Base-by-base conservation (phyloP, 2,888 invertebrate species). In the Adelphocoris suturalis region DNA sequence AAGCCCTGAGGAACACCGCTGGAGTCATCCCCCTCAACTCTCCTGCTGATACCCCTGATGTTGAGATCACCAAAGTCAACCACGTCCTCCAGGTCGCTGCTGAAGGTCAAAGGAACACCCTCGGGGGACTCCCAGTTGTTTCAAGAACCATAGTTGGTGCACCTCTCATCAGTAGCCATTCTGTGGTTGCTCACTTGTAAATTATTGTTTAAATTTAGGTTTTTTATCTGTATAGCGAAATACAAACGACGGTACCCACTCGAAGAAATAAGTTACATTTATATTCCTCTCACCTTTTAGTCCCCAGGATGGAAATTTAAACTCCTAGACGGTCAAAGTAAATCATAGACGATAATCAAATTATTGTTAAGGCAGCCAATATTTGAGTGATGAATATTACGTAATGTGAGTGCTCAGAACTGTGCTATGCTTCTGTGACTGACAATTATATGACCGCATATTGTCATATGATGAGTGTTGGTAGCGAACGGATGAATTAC, bases 1-100 rank as follows among this genome's bases (percentile, higher is more conserved):
- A 91, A 88, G 90, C 90, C 57, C 16, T 91, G 23, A 90, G 94
- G 89, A 94, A 94, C 4, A 93, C 93, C 52, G 94, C 94, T 92
- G 91, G 91, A 37, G 89, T 89, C 76, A 89, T 91, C 89, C 91
- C 91, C 76, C 87, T 90, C 76, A 81, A 80, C 82, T 89, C 86
- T 14, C 91, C 91, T 11, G 91, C 91, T 68, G 91, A 91, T 68
- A 85, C 89, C 37, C 91, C 90, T 28, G 91, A 89, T 28, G 91
- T 91, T 75, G 85, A 81, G 27, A 57, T 57, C 90, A 57, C 80
- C 90, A 90, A 90, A 78, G 80, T 80, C 78, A 61, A 86, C 90
- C 90, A 90, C 68, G 82, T 90, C 78, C 85, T 86, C 46, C 85
- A 85, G 78, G 82, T 82, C n/a, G 90, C 85, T 14, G 86, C 85